Conservation (phyloP, 92 coral and sea anemone species). For the Epizoanthus stellaris region DNA sequence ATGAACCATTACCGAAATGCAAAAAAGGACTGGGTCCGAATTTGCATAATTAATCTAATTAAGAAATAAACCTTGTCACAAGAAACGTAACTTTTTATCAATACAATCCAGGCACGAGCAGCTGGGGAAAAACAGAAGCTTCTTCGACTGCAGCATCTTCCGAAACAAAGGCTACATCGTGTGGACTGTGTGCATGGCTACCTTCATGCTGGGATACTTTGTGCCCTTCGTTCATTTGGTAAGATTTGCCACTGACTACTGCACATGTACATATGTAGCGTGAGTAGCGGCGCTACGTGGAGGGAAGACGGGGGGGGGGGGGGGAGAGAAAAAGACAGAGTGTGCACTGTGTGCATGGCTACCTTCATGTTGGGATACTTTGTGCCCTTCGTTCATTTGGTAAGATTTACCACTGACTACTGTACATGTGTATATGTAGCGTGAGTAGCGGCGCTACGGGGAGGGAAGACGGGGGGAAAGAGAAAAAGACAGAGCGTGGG, state of each 20-base stretch:
- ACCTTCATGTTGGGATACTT: slow-evolving; percentile 91
- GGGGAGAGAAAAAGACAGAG: not conserved
- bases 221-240: slow-evolving; percentile 98
- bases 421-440: not conserved
- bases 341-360: slow-evolving; percentile 77
- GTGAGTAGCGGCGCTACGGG: no score
- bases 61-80: no score
- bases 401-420: slow-evolving; percentile 24
- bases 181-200: slow-evolving; percentile 78
- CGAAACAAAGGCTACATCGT: slow-evolving; percentile 83
- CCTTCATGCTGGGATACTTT: slow-evolving; percentile 89
- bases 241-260: not conserved
- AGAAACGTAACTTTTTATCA: no score
- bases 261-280: not conserved
- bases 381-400: slow-evolving; percentile 96
- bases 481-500: no score
- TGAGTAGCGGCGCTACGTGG: no score
- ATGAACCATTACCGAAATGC: no score
- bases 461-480: no score
- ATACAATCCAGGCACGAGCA: slow-evolving; percentile 6
- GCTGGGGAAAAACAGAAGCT: slow-evolving; percentile 49
- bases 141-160: slow-evolving; percentile 85
- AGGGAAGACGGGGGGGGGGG: no score
- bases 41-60: no score
- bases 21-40: no score